Conservation (phyloP, 2,797 vertebrate genomes). For the Loriculus beryllinus region DNA sequence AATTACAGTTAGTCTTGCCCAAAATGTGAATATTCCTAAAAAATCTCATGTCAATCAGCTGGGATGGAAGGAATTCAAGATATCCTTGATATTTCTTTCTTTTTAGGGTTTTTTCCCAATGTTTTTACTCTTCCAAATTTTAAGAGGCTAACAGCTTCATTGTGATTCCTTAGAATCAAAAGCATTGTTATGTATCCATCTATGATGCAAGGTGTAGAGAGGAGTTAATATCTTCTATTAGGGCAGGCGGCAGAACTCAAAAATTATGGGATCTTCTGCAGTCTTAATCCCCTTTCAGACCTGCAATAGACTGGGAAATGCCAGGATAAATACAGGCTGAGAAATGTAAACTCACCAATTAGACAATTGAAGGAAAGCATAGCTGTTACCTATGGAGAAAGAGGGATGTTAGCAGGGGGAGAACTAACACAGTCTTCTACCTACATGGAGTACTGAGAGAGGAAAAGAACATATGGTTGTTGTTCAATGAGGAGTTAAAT, state of each 20-base stretch:
- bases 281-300: background rate
- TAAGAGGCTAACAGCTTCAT: background rate
- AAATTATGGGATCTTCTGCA: background rate
- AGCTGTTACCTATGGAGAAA: background rate
- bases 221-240: background rate
- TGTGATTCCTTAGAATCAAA: background rate
- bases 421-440: background rate
- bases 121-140: background rate
- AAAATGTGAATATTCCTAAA: background rate
- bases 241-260: background rate
- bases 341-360: background rate
- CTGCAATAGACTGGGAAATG: background rate
- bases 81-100: background rate
- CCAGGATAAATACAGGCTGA: background rate
- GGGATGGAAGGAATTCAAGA: background rate
- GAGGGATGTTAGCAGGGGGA: background rate
- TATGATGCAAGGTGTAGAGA: background rate
- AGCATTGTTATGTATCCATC: background rate
- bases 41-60: background rate
- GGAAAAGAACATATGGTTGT: background rate
- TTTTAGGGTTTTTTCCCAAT: background rate
- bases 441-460: background rate
- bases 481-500: background rate
- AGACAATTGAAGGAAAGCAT: background rate
- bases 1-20: background rate